Evolutionary conservation across 1,140 invertebrate genomes (phyloP).

Genomic region (Nasonia giraulti): DNA sequence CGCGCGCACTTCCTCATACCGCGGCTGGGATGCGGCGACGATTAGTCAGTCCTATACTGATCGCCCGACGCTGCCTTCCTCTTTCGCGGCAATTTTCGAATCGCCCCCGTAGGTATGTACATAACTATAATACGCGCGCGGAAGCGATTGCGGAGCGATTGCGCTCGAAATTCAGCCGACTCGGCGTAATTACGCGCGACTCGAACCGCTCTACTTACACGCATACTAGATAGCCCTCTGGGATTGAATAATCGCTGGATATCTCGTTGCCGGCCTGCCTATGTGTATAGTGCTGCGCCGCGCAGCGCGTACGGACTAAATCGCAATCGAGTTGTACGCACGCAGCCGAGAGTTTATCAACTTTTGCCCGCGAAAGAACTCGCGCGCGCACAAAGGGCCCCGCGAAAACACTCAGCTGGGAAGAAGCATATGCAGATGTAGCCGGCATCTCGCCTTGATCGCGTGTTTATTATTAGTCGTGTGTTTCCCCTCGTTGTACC

Average conservation of each 20-base stretch:
- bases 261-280: neutral
- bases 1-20: conserved; percentile 21
- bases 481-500: conserved; percentile 6
- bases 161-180: neutral
- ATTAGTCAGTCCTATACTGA: neutral
- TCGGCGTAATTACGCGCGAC: neutral
- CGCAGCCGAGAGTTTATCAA: too few relatives aligned
- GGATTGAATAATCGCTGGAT: conserved; percentile 2
- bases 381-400: neutral
- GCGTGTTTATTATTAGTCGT: neutral
- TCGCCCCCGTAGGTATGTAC: too few relatives aligned
- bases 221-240: neutral
- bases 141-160: neutral
- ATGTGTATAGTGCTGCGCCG: too few relatives aligned
- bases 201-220: neutral
- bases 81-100: neutral
- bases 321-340: too few relatives aligned
- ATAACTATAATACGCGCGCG: neutral
- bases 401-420: neutral
- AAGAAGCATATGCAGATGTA: neutral
- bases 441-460: neutral
- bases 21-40: neutral
- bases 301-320: too few relatives aligned
- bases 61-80: neutral
- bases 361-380: too few relatives aligned